Evolutionary conservation across 2,113 vertebrate species (phyloP).

Genomic region (Bettongia penicillata): DNA sequence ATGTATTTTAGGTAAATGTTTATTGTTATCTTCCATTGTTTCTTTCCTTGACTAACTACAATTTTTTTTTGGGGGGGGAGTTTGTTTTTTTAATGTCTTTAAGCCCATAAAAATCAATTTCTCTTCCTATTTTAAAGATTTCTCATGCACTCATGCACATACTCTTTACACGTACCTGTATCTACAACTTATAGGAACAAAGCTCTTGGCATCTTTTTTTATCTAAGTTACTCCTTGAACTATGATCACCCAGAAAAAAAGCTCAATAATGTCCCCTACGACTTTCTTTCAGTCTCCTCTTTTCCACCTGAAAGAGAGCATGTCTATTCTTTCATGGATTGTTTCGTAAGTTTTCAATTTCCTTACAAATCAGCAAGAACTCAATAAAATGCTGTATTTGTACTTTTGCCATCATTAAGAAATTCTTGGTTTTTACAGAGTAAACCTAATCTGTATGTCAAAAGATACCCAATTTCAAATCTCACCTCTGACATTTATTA

Average conservation of each 20-base stretch:
- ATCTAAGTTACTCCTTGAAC: not conserved
- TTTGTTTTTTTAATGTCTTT: not conserved
- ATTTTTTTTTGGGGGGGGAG: not conserved
- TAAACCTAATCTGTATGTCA: not conserved
- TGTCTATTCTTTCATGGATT: not conserved
- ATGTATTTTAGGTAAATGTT: constrained; percentile 6
- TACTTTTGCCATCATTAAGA: constrained; percentile 11
- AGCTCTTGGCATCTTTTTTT: constrained; percentile 1
- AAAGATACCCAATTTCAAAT: not conserved
- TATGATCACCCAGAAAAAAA: not conserved
- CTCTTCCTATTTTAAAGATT: constrained; percentile 20
- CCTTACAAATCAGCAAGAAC: not conserved
- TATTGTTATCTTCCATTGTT: not conserved
- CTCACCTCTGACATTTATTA: not conserved
- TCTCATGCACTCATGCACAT: not conserved
- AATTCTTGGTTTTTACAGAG: constrained; percentile 35
- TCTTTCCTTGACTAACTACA: not conserved
- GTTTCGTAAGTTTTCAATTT: not conserved
- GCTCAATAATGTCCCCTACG: not conserved
- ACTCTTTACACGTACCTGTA: constrained; percentile 34
- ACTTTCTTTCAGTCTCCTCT: not conserved
- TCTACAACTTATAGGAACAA: constrained; percentile 14
- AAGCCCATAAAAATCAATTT: constrained; percentile 28
- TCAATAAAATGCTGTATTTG: constrained; percentile 46
- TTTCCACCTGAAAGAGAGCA: constrained; percentile 1